These are phyloP conservation scores for fruit fly (Drosophila melanogaster) DNA, from an alignment of 1,140 invertebrate genomes.

Conservation along the genomic window Release_6_plus_ISO1_MT NT_033777.3:15707501-15708000, in stretches of 20 bases:
- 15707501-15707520: slow-evolving; percentile 74
- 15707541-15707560: slow-evolving; percentile 75
- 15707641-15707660: slow-evolving; percentile 38
- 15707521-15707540: slow-evolving; percentile 72
- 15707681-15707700: slow-evolving; percentile 43
- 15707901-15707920: slow-evolving; percentile 40
- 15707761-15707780: slow-evolving; percentile 77
- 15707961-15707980: slow-evolving; percentile 43
- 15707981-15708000: slow-evolving; percentile 76
- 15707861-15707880: slow-evolving; percentile 84
- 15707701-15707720: slow-evolving; percentile 36
- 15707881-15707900: slow-evolving; percentile 84
- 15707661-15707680: slow-evolving; percentile 70
- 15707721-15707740: slow-evolving; percentile 62
- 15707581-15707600: slow-evolving; percentile 82
- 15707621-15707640: slow-evolving; percentile 66
- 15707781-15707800: slow-evolving; percentile 31
- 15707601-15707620: slow-evolving; percentile 81
- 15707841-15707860: slow-evolving; percentile 76
- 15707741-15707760: slow-evolving; percentile 75
- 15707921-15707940: slow-evolving; percentile 14
- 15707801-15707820: slow-evolving; percentile 37
- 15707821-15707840: slow-evolving; percentile 35
- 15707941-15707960: slow-evolving; percentile 14
- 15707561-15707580: slow-evolving; percentile 77